A percentile compares a stretch with the other conserved stretches of the same genome.
Evolutionary conservation across 2,888 invertebrate species (phyloP).

Genomic region (Thysanoteuthis rhombus): DNA sequence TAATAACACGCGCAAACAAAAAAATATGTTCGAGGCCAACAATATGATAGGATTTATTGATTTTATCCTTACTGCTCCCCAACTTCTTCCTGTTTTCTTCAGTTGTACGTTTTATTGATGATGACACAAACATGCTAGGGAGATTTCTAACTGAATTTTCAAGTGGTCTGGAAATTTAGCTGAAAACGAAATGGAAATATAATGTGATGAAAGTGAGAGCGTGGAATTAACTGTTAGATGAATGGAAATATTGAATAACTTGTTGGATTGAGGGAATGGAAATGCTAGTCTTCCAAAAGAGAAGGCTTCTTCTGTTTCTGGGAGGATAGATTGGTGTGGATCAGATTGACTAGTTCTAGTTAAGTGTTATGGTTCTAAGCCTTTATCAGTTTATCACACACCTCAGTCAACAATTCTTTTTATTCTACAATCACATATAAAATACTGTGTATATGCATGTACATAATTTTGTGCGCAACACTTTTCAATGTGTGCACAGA

Average conservation of each 20-base stretch:
- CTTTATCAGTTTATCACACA: background rate
- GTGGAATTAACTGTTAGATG: background rate
- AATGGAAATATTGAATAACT: slow-evolving; percentile 12
- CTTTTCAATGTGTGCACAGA: too few relatives aligned
- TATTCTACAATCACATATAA: background rate
- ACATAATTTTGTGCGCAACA: too few relatives aligned
- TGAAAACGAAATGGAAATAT: background rate
- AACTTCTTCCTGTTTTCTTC: background rate
- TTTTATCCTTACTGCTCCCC: background rate
- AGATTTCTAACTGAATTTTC: slow-evolving; percentile 12
- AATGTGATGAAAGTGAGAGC: background rate
- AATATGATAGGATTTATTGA: background rate
- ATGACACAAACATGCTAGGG: background rate
- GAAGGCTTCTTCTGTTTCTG: background rate
- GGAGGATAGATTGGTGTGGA: background rate
- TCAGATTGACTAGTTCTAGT: background rate
- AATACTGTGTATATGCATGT: too few relatives aligned
- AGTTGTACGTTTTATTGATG: background rate
- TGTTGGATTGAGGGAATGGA: background rate
- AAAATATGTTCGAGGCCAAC: too few relatives aligned
- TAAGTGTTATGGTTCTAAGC: background rate
- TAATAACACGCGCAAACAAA: too few relatives aligned
- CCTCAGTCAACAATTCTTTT: background rate
- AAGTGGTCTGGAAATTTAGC: background rate
- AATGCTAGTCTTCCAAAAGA: background rate